A percentile compares a stretch with the other conserved stretches of the same genome.
Evolutionary conservation across 2,113 vertebrate species (phyloP).

Genomic region (Periophthalmus modestus): DNA sequence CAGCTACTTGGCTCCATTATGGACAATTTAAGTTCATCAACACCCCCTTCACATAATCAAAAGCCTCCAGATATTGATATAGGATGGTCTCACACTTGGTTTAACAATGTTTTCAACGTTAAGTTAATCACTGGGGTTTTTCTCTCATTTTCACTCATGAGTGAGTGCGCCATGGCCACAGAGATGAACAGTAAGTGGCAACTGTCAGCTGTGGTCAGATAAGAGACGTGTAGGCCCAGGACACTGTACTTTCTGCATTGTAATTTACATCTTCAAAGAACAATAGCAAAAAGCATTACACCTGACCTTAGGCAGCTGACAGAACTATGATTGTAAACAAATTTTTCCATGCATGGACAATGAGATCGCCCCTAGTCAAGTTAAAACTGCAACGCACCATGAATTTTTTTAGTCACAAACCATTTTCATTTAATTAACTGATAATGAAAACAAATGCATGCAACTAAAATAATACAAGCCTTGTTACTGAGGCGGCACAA

Average conservation of each 20-base stretch:
- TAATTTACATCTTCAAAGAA: constrained; percentile 46
- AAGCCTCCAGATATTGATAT: constrained; percentile 40
- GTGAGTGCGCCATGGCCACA: constrained; percentile 16
- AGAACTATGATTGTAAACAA: background rate
- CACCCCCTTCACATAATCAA: constrained; percentile 45
- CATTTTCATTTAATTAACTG: background rate
- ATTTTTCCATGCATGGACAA: background rate
- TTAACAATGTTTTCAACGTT: constrained; percentile 51
- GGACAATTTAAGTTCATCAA: constrained; percentile 33
- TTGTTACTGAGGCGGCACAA: background rate
- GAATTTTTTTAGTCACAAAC: background rate
- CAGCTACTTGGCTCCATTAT: constrained; percentile 11
- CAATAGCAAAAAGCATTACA: constrained; percentile 33
- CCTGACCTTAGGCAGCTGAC: background rate
- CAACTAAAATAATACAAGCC: constrained; percentile 2
- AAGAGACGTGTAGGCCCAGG: constrained; percentile 39
- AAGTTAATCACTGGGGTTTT: constrained; percentile 35
- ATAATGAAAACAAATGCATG: constrained; percentile 9
- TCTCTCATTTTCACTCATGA: constrained; percentile 37
- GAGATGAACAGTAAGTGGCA: constrained; percentile 40
- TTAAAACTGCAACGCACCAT: background rate
- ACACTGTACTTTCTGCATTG: constrained; percentile 36
- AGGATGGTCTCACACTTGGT: constrained; percentile 42
- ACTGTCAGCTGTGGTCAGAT: constrained; percentile 33
- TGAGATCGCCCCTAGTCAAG: background rate